Percentiles rank a stretch among this genome's conserved stretches.
phyloP scores from a whole-genome alignment of 2,113 vertebrate genomes.

The Catharus fuscescens region DNA sequence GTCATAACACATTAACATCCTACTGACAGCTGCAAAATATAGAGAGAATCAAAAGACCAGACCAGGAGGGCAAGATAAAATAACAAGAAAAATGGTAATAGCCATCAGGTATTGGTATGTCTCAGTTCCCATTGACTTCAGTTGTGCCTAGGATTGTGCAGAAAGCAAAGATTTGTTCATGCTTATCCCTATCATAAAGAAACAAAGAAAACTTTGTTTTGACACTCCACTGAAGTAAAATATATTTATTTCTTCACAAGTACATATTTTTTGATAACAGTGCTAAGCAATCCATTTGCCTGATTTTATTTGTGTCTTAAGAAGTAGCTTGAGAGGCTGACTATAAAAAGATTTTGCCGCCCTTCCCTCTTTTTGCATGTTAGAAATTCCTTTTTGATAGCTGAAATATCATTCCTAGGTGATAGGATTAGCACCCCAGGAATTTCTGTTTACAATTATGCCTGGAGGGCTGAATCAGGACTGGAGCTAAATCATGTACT shows the following conservation, averaged over 20 bases:
- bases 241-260: background rate
- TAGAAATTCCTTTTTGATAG: background rate
- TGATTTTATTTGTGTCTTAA: background rate
- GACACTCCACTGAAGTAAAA: background rate
- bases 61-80: constrained; percentile 25
- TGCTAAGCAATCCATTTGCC: background rate
- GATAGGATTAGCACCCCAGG: background rate
- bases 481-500: background rate
- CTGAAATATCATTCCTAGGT: background rate
- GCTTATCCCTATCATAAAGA: background rate
- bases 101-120: background rate
- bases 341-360: background rate
- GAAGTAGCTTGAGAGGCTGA: background rate
- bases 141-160: background rate
- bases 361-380: background rate
- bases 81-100: constrained; percentile 3
- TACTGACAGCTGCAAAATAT: constrained; percentile 25
- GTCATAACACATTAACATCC: constrained; percentile 19
- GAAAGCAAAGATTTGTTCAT: background rate
- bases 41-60: constrained; percentile 3
- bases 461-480: background rate
- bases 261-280: background rate
- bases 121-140: background rate
- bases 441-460: background rate
- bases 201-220: constrained; percentile 2